Percentiles rank a stretch among this genome's conserved stretches.
These are phyloP conservation scores for Eubasilissa regina DNA, from an alignment of 1,140 invertebrate genomes.

Conservation along the genomic window DNA sequence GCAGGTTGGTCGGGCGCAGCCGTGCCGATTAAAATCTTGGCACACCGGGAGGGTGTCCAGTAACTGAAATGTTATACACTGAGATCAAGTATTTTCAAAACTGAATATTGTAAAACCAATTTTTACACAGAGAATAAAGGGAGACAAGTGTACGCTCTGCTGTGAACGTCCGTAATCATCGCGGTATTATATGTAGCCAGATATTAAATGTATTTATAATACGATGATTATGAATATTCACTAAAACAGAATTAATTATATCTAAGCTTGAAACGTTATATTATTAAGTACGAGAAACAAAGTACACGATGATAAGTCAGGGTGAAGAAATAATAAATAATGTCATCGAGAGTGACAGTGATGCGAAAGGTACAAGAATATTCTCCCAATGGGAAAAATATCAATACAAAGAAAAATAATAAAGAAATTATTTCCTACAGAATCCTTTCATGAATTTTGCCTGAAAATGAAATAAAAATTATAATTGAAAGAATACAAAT, in stretches of 20 bases:
- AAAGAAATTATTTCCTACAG: background rate
- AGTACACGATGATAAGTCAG: too few relatives aligned
- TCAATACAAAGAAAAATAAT: too few relatives aligned
- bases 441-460: constrained; percentile 3
- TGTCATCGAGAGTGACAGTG: too few relatives aligned
- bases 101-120: constrained; percentile 43
- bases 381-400: too few relatives aligned
- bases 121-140: constrained; percentile 21
- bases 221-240: constrained; percentile 17
- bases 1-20: constrained; percentile 94
- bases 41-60: constrained; percentile 99
- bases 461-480: constrained; percentile 19
- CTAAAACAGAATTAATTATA: background rate
- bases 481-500: constrained; percentile 12
- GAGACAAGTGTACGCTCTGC: background rate
- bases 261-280: background rate
- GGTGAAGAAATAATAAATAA: too few relatives aligned
- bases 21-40: constrained; percentile 99
- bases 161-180: constrained; percentile 3
- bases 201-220: background rate
- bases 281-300: background rate
- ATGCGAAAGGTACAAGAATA: too few relatives aligned
- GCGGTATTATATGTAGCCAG: background rate
- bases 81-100: constrained; percentile 47
- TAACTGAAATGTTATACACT: constrained; percentile 84